Evolutionary conservation across 1,140 invertebrate species (phyloP), one percentile per base, ranked within the genome.

Genomic region (Chrysomallon squamiferum): DNA sequence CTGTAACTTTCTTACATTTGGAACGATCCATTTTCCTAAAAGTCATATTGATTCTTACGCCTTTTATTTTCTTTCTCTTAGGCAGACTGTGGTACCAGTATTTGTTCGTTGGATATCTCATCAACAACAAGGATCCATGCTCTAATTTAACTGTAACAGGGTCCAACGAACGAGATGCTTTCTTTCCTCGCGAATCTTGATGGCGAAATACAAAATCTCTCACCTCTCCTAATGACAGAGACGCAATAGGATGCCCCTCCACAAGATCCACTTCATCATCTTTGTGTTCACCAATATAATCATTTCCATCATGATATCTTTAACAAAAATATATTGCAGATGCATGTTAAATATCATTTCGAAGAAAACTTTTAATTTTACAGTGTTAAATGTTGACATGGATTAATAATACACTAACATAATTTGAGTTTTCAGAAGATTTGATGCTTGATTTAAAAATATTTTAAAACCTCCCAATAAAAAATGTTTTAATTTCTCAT

Each of bases 71-170:
- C 78, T 90, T 91, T 32, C 89, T 82, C 7, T 80, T 80, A 0
- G 91, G 91, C 64, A 92, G 78, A 32, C 89, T 89, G 82, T 92
- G 91, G 79, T 91, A 92, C 91, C 91, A 92, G 71, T 86, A 85
- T 54, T 87, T 82, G 77, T 92, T 92, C 7, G 91, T 92, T 2
- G 91, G 91, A n/a, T 87, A 86, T 73, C 92, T 91, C 91, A 92
- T 92, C 45, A 92, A 68, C 38, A 92, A 75, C 20, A 92, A 72
- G 78, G 89, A 90, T 2, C 91, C 91, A 83, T 91, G 87, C 68
- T 89, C 86, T 56, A 92, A 79, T 59, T 85, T 80, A 11, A 91
- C 76, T 78, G 88, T 90, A 2, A 91, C 86, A 84, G 85, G 45
- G 84, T 88, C 68, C 32, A 83, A 77, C 20, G 78, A 74, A 3